A percentile compares a stretch with the other conserved stretches of the same genome.
phyloP scores from a whole-genome alignment of 2,888 invertebrate genomes.

The Leucophenga montana region DNA sequence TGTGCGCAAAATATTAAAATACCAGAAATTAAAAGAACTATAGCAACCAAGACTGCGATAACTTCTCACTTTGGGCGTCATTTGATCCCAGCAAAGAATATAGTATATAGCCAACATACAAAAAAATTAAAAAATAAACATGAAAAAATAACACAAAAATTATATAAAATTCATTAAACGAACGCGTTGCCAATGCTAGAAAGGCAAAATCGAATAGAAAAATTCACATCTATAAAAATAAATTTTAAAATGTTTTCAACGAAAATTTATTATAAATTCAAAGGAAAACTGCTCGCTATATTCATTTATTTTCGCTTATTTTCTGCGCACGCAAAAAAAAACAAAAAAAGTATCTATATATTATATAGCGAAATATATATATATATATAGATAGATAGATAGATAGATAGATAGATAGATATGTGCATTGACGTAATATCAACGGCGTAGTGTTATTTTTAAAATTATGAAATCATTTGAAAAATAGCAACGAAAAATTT shows the following conservation, averaged over 20 bases:
- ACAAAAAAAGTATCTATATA: too few species aligned
- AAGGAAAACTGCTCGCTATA: background rate
- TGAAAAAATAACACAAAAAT: too few species aligned
- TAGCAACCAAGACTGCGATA: background rate
- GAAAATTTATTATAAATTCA: background rate
- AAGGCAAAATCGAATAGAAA: constrained; percentile 1
- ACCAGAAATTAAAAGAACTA: background rate
- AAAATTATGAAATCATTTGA: constrained; percentile 64
- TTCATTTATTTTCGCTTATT: background rate
- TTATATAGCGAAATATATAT: too few species aligned
- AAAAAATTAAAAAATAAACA: too few species aligned
- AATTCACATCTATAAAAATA: constrained; percentile 18
- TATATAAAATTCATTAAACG: constrained; percentile 10
- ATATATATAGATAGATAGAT: too few species aligned
- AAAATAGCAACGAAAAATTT: constrained; percentile 27
- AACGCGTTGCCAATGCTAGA: background rate
- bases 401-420: too few species aligned
- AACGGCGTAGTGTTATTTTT: constrained; percentile 54
- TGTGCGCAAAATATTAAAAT: background rate
- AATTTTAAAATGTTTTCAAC: constrained; percentile 7
- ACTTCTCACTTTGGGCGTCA: constrained; percentile 2
- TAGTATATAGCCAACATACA: background rate
- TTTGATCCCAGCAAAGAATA: constrained; percentile 21
- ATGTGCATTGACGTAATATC: constrained; percentile 59
- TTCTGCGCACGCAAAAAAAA: constrained; percentile 51